phyloP scores from a whole-genome alignment of 2,888 invertebrate species.

The Lithophane ornitopus region DNA sequence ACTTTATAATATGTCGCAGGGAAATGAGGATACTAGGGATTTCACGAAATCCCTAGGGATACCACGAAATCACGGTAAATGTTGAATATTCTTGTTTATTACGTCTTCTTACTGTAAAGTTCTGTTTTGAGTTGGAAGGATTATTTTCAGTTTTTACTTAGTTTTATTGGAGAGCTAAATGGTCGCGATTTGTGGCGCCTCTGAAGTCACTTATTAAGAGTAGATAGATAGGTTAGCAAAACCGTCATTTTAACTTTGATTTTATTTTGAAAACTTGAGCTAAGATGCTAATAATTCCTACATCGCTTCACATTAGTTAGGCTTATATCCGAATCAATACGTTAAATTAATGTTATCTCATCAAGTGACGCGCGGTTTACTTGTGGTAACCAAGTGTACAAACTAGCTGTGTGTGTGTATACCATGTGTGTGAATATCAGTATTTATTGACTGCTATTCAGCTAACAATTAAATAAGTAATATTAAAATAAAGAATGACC shows the following conservation, averaged over 20 bases:
- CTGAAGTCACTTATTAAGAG: not conserved
- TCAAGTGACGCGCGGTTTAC: too few relatives aligned
- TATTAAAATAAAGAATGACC: not conserved
- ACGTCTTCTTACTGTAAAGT: not conserved
- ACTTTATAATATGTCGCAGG: too few relatives aligned
- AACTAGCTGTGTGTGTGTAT: too few relatives aligned
- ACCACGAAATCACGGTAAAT: too few relatives aligned
- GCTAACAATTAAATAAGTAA: not conserved
- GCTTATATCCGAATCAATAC: not conserved
- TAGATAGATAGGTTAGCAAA: not conserved
- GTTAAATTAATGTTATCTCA: too few relatives aligned
- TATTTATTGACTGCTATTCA: not conserved
- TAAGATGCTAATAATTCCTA: too few relatives aligned
- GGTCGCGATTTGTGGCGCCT: not conserved
- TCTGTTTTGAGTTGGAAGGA: slow-evolving; percentile 10
- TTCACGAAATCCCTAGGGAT: too few relatives aligned
- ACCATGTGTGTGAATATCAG: not conserved
- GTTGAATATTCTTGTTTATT: too few relatives aligned
- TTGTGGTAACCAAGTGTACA: too few relatives aligned
- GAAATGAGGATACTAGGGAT: too few relatives aligned
- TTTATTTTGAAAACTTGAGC: not conserved
- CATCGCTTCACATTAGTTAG: not conserved
- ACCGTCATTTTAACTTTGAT: not conserved
- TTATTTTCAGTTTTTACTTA: not conserved
- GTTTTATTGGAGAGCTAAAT: not conserved